Evolutionary conservation across 1,140 invertebrate genomes (phyloP).

Genomic region (Drosophila nigromelanica): DNA sequence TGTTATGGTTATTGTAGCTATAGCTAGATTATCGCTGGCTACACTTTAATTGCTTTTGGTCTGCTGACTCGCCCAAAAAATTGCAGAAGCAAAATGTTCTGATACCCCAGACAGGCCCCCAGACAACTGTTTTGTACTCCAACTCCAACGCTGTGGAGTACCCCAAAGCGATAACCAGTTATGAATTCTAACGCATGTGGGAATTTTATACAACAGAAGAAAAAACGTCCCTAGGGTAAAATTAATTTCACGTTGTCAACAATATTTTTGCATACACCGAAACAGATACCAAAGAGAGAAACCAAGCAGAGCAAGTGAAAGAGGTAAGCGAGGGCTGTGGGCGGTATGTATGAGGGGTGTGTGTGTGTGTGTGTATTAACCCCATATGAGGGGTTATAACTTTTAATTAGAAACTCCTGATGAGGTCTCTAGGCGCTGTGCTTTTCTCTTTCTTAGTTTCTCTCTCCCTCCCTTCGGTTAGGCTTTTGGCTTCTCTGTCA

Average conservation of each 20-base stretch:
- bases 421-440: slow-evolving; percentile 16
- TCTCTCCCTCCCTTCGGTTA: neutral
- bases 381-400: slow-evolving; percentile 48
- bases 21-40: slow-evolving; percentile 34
- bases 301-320: neutral
- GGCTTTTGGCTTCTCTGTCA: too few relatives aligned
- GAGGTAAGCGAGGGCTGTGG: neutral
- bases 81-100: too few relatives aligned
- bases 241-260: slow-evolving; percentile 68
- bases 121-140: slow-evolving; percentile 13
- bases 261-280: slow-evolving; percentile 55
- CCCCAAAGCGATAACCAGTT: slow-evolving; percentile 33
- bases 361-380: neutral
- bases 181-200: slow-evolving; percentile 48
- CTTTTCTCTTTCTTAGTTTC: slow-evolving; percentile 1
- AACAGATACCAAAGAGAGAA: slow-evolving; percentile 1
- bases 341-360: neutral
- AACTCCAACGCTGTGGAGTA: neutral
- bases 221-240: slow-evolving; percentile 46
- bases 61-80: slow-evolving; percentile 24
- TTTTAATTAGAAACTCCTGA: slow-evolving; percentile 69
- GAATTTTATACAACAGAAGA: slow-evolving; percentile 24
- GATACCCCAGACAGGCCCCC: slow-evolving; percentile 18
- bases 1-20: slow-evolving; percentile 12
- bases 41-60: slow-evolving; percentile 46